Evolutionary conservation across 2,113 vertebrate species (phyloP).

Genomic region (Actenoides lindsayi): DNA sequence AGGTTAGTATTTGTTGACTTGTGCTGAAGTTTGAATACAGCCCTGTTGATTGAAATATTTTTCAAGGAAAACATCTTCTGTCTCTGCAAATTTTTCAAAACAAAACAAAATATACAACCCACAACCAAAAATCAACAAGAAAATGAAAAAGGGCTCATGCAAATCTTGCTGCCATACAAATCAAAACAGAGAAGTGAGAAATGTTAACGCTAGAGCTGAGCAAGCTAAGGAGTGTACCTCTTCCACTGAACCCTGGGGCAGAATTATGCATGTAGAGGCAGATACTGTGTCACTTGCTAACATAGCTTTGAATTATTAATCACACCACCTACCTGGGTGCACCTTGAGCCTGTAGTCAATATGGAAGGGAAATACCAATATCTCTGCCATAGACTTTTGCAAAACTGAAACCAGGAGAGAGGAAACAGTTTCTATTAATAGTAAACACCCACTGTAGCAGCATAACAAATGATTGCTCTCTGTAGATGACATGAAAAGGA

Average conservation of each 20-base stretch:
- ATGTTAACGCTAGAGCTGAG: neutral
- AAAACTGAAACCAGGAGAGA: neutral
- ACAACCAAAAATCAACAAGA: neutral
- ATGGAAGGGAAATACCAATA: neutral
- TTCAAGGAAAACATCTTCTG: neutral
- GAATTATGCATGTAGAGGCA: neutral
- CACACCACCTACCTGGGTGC: neutral
- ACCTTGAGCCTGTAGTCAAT: neutral
- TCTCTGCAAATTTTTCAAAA: neutral
- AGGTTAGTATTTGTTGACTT: neutral
- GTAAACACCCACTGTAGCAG: neutral
- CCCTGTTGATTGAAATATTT: neutral
- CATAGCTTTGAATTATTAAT: constrained; percentile 10
- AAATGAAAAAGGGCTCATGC: neutral
- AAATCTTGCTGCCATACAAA: neutral
- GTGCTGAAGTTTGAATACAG: neutral
- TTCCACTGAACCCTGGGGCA: neutral
- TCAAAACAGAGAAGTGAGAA: neutral
- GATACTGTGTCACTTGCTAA: neutral
- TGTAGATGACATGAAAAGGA: neutral
- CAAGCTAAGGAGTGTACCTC: neutral
- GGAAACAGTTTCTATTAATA: neutral
- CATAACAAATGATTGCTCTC: neutral
- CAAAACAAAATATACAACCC: neutral
- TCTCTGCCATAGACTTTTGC: neutral